Percentiles rank a stretch among this genome's conserved stretches.
Evolutionary conservation across 2,888 invertebrate genomes (phyloP).

Genomic region (Busseola fusca): DNA sequence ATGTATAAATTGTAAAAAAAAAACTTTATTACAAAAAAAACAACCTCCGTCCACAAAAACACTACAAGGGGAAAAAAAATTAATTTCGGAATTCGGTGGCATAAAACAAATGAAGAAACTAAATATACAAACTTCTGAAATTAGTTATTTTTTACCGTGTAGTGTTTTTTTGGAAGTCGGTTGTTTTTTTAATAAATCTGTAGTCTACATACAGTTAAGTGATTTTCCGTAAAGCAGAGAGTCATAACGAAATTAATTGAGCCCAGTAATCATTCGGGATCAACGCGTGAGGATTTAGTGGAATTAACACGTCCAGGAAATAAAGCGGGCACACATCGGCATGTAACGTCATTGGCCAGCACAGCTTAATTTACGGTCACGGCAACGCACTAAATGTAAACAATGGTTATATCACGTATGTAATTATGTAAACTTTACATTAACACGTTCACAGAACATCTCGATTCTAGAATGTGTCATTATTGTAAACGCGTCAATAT

Average conservation of each 20-base stretch:
- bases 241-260: constrained; percentile 46
- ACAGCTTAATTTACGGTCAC: constrained; percentile 59
- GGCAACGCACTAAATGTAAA: constrained; percentile 59
- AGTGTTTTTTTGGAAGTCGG: too few species aligned
- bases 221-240: constrained; percentile 28
- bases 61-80: too few species aligned
- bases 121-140: too few species aligned
- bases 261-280: constrained; percentile 50
- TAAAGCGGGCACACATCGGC: constrained; percentile 41
- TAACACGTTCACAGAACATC: constrained; percentile 63
- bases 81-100: too few species aligned
- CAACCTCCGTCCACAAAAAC: too few species aligned
- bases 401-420: constrained; percentile 68
- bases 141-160: too few species aligned
- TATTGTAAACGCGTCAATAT: constrained; percentile 62
- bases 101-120: too few species aligned
- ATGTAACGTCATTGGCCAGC: constrained; percentile 53
- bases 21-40: too few species aligned
- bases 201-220: constrained; percentile 17
- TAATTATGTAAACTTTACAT: constrained; percentile 66
- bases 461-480: constrained; percentile 63
- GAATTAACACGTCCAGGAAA: constrained; percentile 65
- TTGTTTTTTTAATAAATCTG: neutral
- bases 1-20: too few species aligned
- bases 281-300: constrained; percentile 60